phyloP scores from a whole-genome alignment of 1,140 invertebrate species.

The Scaptodrosophila lebanonensis region DNA sequence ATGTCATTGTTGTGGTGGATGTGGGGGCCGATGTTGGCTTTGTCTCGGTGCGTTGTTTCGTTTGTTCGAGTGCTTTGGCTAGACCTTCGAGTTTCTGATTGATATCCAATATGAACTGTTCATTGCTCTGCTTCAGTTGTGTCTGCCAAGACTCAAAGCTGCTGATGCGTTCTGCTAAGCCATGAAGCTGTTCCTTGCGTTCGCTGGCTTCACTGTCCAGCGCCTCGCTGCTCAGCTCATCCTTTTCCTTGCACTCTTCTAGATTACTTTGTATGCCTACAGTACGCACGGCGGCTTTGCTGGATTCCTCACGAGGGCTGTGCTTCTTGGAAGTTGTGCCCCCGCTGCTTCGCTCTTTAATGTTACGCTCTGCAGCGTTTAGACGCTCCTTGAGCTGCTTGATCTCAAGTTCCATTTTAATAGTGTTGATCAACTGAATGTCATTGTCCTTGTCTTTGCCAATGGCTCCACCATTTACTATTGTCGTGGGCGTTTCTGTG shows the following conservation, averaged over 20 bases:
- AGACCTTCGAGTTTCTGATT: constrained; percentile 54
- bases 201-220: constrained; percentile 31
- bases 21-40: not conserved
- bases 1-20: not conserved
- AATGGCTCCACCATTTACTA: constrained; percentile 4
- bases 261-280: constrained; percentile 70
- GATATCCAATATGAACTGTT: constrained; percentile 57
- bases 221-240: constrained; percentile 36
- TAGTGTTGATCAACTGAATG: constrained; percentile 65
- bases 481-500: not conserved
- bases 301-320: constrained; percentile 39
- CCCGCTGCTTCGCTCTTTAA: constrained; percentile 44
- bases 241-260: constrained; percentile 58
- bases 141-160: constrained; percentile 58
- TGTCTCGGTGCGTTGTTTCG: constrained; percentile 18
- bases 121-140: constrained; percentile 50
- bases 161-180: constrained; percentile 48
- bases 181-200: constrained; percentile 47
- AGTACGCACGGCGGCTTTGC: constrained; percentile 18
- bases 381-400: constrained; percentile 74
- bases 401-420: constrained; percentile 75
- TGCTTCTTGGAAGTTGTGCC: constrained; percentile 3
- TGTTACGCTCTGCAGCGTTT: constrained; percentile 65
- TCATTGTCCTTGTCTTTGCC: constrained; percentile 56
- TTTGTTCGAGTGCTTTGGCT: constrained; percentile 40